These are phyloP conservation scores for Athrips mouffetella DNA, from an alignment of 2,888 invertebrate genomes.

Conservation along the genomic window DNA sequence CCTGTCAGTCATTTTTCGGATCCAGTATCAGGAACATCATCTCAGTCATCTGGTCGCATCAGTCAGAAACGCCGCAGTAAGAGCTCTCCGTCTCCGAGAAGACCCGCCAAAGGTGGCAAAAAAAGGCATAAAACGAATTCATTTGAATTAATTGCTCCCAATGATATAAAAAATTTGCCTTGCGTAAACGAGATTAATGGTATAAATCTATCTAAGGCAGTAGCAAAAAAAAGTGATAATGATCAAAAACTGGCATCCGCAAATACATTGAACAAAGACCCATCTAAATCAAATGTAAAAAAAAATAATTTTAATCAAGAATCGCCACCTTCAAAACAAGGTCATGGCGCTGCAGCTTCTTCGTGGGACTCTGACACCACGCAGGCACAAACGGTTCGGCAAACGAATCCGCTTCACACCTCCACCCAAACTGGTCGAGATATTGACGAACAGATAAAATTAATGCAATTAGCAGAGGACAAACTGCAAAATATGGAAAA, in stretches of 20 bases:
- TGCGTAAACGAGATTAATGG: not conserved
- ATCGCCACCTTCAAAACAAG: too few species aligned
- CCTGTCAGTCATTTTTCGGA: not conserved
- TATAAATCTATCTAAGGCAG: too few species aligned
- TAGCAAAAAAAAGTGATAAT: too few species aligned
- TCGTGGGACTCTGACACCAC: not conserved
- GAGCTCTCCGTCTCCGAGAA: slow-evolving; percentile 44
- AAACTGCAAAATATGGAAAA: slow-evolving; percentile 72
- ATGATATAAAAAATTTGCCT: not conserved
- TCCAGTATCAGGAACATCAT: slow-evolving; percentile 1
- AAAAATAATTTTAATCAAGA: too few species aligned
- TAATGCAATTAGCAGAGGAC: slow-evolving; percentile 59
- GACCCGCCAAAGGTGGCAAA: not conserved
- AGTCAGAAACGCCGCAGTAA: slow-evolving; percentile 31
- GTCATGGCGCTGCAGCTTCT: not conserved
- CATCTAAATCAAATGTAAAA: too few species aligned
- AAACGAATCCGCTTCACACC: slow-evolving; percentile 39
- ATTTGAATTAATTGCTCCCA: not conserved
- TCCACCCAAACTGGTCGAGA: slow-evolving; percentile 58
- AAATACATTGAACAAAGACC: too few species aligned
- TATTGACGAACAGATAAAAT: slow-evolving; percentile 49
- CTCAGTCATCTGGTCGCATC: not conserved
- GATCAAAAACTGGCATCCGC: too few species aligned
- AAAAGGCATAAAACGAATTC: slow-evolving; percentile 1
- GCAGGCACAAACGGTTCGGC: too few species aligned